Conservation (phyloP, 2,113 vertebrate genomes). For the Burhinus bistriatus region DNA sequence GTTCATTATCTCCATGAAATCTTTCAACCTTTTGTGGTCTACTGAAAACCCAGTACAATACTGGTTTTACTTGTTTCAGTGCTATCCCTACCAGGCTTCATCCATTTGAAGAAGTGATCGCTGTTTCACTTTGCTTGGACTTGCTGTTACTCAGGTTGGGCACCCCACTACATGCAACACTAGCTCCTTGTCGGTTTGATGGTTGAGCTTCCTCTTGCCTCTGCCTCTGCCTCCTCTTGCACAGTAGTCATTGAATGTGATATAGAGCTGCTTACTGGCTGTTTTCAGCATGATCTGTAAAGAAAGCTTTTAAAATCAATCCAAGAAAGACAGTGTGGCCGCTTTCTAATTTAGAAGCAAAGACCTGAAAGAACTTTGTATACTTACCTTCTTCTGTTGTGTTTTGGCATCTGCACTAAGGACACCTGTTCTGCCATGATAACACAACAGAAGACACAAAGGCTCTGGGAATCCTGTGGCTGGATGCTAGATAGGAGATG, state of each 20-base stretch:
- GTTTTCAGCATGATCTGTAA: neutral
- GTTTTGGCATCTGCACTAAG: neutral
- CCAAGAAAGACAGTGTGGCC: neutral
- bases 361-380: neutral
- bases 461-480: neutral
- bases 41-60: neutral
- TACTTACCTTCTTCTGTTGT: neutral
- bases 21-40: neutral
- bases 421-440: neutral
- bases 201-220: too few species aligned
- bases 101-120: neutral
- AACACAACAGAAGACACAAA: neutral
- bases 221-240: neutral
- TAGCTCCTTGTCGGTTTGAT: neutral
- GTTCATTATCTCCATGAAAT: neutral
- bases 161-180: neutral
- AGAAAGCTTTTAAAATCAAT: neutral
- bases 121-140: neutral
- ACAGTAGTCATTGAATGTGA: accelerated
- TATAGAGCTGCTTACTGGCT: neutral
- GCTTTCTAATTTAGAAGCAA: neutral
- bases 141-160: neutral
- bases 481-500: neutral
- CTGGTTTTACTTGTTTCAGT: neutral
- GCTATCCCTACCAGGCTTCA: neutral